phyloP scores from a whole-genome alignment of 2,113 vertebrate species.

The Copsychus sechellarum region DNA sequence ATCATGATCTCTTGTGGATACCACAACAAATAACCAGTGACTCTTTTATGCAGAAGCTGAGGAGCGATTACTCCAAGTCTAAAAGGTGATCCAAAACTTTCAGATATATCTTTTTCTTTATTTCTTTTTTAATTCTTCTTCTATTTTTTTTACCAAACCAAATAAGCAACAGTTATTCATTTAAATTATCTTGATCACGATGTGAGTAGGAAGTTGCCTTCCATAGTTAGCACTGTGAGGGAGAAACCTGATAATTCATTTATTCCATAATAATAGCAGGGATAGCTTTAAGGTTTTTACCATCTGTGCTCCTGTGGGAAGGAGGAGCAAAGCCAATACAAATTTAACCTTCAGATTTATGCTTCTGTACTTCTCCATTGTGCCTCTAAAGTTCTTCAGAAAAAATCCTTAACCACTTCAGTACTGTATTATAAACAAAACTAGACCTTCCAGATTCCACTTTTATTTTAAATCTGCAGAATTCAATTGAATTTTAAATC shows the following conservation, averaged over 20 bases:
- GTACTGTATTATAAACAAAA: neutral
- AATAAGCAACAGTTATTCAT: neutral
- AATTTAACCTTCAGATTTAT: constrained; percentile 65
- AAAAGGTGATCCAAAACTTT: neutral
- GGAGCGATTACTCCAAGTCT: neutral
- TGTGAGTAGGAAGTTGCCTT: constrained; percentile 44
- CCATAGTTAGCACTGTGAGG: constrained; percentile 40
- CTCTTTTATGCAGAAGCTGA: neutral
- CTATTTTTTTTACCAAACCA: neutral
- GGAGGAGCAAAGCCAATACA: constrained; percentile 53
- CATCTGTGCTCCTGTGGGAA: constrained; percentile 60
- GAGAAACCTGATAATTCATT: constrained; percentile 59
- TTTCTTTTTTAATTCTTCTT: neutral
- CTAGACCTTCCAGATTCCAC: neutral
- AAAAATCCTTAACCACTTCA: constrained; percentile 40
- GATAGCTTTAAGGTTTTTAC: constrained; percentile 55
- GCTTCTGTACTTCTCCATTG: constrained; percentile 53
- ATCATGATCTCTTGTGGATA: neutral
- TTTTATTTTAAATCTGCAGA: neutral
- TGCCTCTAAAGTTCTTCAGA: constrained; percentile 37
- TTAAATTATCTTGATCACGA: constrained; percentile 32
- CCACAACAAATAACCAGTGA: neutral
- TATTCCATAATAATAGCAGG: constrained; percentile 49
- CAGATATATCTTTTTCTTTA: neutral
- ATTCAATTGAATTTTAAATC: neutral